Conservation (phyloP, 1,140 invertebrate species). For the Schlechtendalia chinensis region DNA sequence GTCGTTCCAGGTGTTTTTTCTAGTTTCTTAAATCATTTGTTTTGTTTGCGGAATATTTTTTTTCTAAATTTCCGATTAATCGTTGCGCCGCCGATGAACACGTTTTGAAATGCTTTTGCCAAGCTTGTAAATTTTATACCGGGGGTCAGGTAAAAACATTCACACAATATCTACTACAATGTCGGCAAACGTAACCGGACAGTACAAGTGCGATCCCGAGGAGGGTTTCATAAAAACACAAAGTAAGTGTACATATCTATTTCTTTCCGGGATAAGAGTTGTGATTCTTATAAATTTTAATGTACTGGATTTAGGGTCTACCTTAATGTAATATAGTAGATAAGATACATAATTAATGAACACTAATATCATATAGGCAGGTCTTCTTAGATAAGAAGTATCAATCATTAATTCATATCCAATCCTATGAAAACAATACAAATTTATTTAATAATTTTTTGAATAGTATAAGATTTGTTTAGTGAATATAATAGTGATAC, state of each 20-base stretch:
- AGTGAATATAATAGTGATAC: too few species aligned
- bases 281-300: background rate
- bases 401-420: too few species aligned
- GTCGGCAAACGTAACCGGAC: slow-evolving; percentile 27
- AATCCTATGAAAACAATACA: too few species aligned
- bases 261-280: background rate
- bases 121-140: background rate
- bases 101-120: background rate
- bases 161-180: background rate
- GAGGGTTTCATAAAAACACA: slow-evolving; percentile 24
- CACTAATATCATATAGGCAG: too few species aligned
- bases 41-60: background rate
- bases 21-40: background rate
- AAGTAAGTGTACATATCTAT: background rate
- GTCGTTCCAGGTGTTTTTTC: background rate
- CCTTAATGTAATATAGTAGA: too few species aligned
- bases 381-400: too few species aligned
- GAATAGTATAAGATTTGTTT: too few species aligned
- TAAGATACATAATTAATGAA: too few species aligned
- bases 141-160: background rate
- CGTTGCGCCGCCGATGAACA: background rate
- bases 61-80: background rate
- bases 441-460: too few species aligned
- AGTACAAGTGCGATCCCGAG: slow-evolving; percentile 4
- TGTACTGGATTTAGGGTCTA: background rate